Evolutionary conservation across 2,113 vertebrate species (phyloP).

Genomic region (Elaphurus davidianus): DNA sequence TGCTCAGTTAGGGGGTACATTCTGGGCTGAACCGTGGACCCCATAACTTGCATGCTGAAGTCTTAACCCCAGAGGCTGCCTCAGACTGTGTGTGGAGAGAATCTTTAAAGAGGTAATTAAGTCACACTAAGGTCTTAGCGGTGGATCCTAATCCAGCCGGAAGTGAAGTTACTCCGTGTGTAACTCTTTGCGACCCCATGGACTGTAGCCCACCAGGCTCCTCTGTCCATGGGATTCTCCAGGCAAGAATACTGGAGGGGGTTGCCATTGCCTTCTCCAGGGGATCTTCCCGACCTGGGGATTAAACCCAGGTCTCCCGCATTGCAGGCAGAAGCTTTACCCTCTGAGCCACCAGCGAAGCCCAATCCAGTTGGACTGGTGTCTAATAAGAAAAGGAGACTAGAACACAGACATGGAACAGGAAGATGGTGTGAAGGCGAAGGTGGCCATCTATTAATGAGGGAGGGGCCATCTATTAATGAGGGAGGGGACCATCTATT

Average conservation of each 20-base stretch:
- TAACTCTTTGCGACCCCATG: fast-evolving
- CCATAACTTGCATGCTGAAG: not conserved
- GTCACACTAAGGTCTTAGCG: not conserved
- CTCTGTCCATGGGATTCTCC: not conserved
- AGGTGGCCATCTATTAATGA: not conserved
- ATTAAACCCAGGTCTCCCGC: fast-evolving
- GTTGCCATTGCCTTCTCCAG: not conserved
- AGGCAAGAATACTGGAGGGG: not conserved
- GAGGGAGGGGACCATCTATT: not conserved
- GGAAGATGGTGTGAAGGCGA: not conserved
- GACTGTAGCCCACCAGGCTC: not conserved
- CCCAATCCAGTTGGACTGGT: not conserved
- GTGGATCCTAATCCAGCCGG: not conserved
- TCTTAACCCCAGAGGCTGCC: not conserved
- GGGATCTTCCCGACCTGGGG: not conserved
- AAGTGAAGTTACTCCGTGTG: not conserved
- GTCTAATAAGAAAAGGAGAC: not conserved
- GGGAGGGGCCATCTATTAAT: not conserved
- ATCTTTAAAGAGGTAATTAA: not conserved
- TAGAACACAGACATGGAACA: not conserved
- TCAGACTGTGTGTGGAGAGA: not conserved
- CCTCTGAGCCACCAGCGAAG: not conserved
- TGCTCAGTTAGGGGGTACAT: too few relatives aligned
- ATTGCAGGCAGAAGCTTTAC: not conserved
- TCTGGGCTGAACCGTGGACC: not conserved